Evolutionary conservation across 2,888 invertebrate genomes (phyloP), one percentile per base, ranked within the genome.

Genomic region (Rhamphomyia laevipes): DNA sequence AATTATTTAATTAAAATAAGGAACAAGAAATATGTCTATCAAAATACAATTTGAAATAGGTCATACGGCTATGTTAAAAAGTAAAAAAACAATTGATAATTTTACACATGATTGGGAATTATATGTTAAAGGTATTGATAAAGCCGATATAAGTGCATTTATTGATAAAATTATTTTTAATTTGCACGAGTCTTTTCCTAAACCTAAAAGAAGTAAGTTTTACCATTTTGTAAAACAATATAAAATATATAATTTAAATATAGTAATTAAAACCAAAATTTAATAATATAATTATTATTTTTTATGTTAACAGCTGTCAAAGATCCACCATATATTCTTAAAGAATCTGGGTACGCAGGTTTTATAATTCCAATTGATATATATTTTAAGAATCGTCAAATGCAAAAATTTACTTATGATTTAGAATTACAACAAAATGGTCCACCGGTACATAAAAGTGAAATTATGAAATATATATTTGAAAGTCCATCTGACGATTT

Each of bases 21-120:
- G 13, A 35, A 35, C 4, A n/a, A n/a, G 4, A 35, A 50, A 42
- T 62, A 81, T 81, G 81, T 77, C 80, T 62, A 78, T 86, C 57
- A 81, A 81, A 66, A 86, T 93, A 60, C 83, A 82, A 67, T 81
- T 95, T 64, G 93, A 94, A 76, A 85, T 94, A 68, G 95, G 95
- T 56, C 95, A 96, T 72, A 81, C 82, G 70, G 90, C 95, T 56
- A 79, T 81, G 53, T 68, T 91, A 58, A 82, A 87, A 62, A 80
- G 81, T 47, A 86, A 87, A 66, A 80, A 81, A 60, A 90, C 92
- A 13, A 80, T 82, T 18, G 89, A 92, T 67, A 94, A 92, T 43
- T 94, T 89, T 67, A 96, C 95, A 58, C 96, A 96, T 73, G 95
- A 96, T 69, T 96, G 96, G 96, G 89, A 90, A 70, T 84, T 96